A percentile compares a stretch with the other conserved stretches of the same genome.
These are phyloP conservation scores for Caenorhabditis brenneri DNA, from an alignment of 1,140 invertebrate species.

Conservation along the genomic window DNA sequence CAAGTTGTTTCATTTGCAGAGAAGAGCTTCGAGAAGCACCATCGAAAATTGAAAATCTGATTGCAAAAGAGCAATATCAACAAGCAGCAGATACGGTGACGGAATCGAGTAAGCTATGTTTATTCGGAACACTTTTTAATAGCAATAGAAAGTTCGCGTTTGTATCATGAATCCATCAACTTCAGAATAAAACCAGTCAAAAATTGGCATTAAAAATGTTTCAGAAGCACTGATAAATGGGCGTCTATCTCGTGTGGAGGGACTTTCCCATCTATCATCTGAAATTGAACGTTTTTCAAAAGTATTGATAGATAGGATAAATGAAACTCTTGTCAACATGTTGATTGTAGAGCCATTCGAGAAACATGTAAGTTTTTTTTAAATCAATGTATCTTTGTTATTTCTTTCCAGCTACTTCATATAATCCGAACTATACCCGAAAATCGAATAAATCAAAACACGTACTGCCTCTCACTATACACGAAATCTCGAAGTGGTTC, in stretches of 20 bases:
- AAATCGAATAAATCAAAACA: conserved; percentile 14
- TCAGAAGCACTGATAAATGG: conserved; percentile 63
- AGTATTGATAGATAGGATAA: conserved; percentile 59
- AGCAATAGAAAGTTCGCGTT: too few species aligned
- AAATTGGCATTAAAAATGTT: conserved; percentile 8
- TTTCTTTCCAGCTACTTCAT: conserved; percentile 30
- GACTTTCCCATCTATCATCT: conserved; percentile 59
- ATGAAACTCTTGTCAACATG: conserved; percentile 60
- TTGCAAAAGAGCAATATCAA: conserved; percentile 57
- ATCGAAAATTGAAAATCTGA: conserved; percentile 56
- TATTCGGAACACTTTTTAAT: too few species aligned
- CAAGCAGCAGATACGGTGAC: conserved; percentile 64
- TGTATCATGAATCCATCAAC: too few species aligned
- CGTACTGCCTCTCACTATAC: background rate
- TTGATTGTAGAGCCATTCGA: conserved; percentile 67
- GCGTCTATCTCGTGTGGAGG: conserved; percentile 62
- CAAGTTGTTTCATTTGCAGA: conserved; percentile 60
- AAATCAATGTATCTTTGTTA: background rate
- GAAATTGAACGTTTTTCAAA: conserved; percentile 55
- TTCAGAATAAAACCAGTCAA: too few species aligned
- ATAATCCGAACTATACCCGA: conserved; percentile 41
- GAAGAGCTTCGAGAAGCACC: conserved; percentile 68
- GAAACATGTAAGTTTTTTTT: conserved; percentile 58
- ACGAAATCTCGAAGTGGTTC: background rate
- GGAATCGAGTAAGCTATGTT: conserved; percentile 51